Base-by-base conservation (phyloP, 2,888 invertebrate species). In the Plebejus anna region DNA sequence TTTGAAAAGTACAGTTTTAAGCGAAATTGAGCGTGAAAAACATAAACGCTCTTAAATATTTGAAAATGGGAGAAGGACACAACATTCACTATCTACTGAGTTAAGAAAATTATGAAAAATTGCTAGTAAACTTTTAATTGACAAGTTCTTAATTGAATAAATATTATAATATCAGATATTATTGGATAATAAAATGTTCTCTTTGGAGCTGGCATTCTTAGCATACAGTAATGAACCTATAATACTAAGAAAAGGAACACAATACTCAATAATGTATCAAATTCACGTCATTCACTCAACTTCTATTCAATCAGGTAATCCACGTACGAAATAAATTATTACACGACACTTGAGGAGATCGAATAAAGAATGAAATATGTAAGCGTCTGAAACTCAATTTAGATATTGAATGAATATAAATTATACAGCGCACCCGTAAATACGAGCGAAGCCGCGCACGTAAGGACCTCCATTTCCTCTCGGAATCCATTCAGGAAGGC, bases 391-490 rank as follows among this genome's bases (percentile, higher is more conserved):
- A 80, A 80, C 78, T 78, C 77, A 80, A 79, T 61, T 76, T 82
- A 81, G 80, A 82, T 81, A 84, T 82, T 82, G 82, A 82, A 84
- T 84, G 83, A 86, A 86, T 85, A 87, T 83, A 84, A 87, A 88
- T 89, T 86, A 84, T 85, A 84, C 84, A 83, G 82, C 86, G 89
- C 90, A 90, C 90, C 89, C 88, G 88, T 66, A 76, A 78, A 78
- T 76, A 76, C 59, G 75, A 32, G 72, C 47, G 73, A 87, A 87
- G 83, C 84, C 84, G 82, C 85, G 85, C 84, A 87, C 87, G 84
- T 89, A 90, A 91, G 90, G 90, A 90, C 89, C 89, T 90, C 91
- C 89, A 91, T 91, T 91, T 92, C 89, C 92, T 89, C 89, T 90
- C 89, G 88, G 85, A 88, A 89, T 89, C 89, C 87, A 91, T 91